Conservation (phyloP, 2,797 vertebrate species). For the Peromyscus nudipes region DNA sequence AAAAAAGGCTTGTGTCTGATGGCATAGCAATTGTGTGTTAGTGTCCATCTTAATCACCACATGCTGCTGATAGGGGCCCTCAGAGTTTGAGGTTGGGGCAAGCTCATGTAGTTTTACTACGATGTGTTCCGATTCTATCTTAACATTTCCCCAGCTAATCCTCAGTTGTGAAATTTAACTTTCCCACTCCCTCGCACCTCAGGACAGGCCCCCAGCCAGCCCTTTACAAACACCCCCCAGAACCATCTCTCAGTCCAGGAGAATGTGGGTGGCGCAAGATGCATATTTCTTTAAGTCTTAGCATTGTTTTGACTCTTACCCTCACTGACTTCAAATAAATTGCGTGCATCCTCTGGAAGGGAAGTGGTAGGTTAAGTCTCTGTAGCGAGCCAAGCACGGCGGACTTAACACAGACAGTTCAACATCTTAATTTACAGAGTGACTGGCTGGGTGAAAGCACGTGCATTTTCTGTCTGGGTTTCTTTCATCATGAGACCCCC, state of each 20-base stretch:
- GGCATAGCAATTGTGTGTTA: no score
- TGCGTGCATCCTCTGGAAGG: background rate
- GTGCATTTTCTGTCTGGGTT: background rate
- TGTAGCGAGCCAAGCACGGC: background rate
- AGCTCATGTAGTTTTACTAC: background rate
- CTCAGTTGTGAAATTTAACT: background rate
- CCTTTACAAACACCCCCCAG: background rate
- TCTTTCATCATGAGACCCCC: background rate
- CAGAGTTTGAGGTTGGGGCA: no score
- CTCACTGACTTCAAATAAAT: slow-evolving; percentile 15
- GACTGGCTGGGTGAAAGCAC: slow-evolving; percentile 24
- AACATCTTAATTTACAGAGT: slow-evolving; percentile 44
- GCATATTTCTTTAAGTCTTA: background rate
- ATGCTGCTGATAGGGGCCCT: background rate
- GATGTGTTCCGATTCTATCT: background rate
- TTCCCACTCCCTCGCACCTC: background rate
- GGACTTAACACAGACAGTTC: slow-evolving; percentile 14
- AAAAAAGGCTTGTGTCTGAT: background rate
- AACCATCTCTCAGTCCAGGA: background rate
- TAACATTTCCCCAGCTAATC: background rate
- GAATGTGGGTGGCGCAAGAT: background rate
- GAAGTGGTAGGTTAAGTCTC: background rate
- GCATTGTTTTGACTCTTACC: background rate
- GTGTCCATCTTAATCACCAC: background rate
- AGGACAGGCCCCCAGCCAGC: background rate